phyloP scores from a whole-genome alignment of 2,113 vertebrate species.

The Piprites chloris region DNA sequence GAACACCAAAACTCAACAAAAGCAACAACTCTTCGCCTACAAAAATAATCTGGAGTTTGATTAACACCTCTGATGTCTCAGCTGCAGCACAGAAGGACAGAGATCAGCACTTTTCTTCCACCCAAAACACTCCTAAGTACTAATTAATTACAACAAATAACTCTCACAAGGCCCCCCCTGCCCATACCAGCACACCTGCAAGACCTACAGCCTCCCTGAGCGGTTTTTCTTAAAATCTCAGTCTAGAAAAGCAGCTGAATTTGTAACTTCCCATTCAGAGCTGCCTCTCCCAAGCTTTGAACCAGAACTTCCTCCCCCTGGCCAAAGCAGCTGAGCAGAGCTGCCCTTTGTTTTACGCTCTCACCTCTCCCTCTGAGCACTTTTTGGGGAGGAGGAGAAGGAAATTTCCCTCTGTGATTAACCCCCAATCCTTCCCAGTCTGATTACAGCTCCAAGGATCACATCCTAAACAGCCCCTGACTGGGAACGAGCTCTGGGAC shows the following conservation, averaged over 20 bases:
- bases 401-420: neutral
- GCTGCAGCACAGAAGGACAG: neutral
- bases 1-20: neutral
- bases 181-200: neutral
- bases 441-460: neutral
- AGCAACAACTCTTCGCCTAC: neutral
- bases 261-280: neutral
- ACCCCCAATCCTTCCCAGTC: neutral
- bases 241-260: neutral
- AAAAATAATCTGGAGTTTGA: neutral
- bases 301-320: neutral
- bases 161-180: neutral
- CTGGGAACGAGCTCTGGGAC: neutral
- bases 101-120: neutral
- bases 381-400: neutral
- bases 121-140: neutral
- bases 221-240: neutral
- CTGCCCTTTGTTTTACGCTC: rapidly evolving
- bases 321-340: neutral
- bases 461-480: neutral
- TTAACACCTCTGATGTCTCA: neutral
- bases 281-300: neutral
- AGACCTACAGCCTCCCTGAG: neutral
- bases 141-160: neutral
- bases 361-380: neutral